Evolutionary conservation across 1,140 invertebrate species (phyloP).

Genomic region (Psilanteris sp.): DNA sequence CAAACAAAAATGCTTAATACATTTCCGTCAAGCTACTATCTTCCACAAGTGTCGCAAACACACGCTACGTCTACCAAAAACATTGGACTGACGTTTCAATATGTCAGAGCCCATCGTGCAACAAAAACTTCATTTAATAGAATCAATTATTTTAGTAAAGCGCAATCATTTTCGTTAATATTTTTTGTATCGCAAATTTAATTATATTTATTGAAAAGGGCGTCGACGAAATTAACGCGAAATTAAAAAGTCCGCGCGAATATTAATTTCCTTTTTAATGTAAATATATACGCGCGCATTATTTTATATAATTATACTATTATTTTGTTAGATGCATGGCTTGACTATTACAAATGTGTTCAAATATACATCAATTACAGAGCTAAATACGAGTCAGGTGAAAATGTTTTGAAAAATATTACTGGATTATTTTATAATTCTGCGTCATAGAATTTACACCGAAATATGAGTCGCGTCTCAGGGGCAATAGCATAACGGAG

Average conservation of each 20-base stretch:
- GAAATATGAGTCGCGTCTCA: slow-evolving; percentile 38
- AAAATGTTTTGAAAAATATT: slow-evolving; percentile 24
- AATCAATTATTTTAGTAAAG: slow-evolving; percentile 55
- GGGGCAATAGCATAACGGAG: slow-evolving; percentile 40
- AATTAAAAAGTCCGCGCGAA: background rate
- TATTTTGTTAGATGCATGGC: no score
- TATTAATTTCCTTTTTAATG: no score
- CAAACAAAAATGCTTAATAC: slow-evolving; percentile 51
- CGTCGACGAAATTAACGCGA: no score
- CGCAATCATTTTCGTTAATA: slow-evolving; percentile 27
- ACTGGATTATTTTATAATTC: slow-evolving; percentile 38
- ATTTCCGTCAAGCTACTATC: slow-evolving; percentile 45
- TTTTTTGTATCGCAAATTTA: slow-evolving; percentile 31
- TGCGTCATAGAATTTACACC: slow-evolving; percentile 30
- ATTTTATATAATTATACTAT: no score
- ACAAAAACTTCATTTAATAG: slow-evolving; percentile 50
- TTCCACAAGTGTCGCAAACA: slow-evolving; percentile 50
- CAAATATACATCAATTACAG: slow-evolving; percentile 4
- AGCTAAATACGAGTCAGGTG: background rate
- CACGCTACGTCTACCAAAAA: slow-evolving; percentile 41
- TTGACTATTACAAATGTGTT: background rate
- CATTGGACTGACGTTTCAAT: slow-evolving; percentile 54
- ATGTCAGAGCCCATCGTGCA: slow-evolving; percentile 40
- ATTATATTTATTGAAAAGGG: slow-evolving; percentile 37
- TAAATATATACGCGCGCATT: no score